Evolutionary conservation across 2,113 vertebrate genomes (phyloP), one percentile per base, ranked within the genome.

Genomic region (Larimichthys crocea): DNA sequence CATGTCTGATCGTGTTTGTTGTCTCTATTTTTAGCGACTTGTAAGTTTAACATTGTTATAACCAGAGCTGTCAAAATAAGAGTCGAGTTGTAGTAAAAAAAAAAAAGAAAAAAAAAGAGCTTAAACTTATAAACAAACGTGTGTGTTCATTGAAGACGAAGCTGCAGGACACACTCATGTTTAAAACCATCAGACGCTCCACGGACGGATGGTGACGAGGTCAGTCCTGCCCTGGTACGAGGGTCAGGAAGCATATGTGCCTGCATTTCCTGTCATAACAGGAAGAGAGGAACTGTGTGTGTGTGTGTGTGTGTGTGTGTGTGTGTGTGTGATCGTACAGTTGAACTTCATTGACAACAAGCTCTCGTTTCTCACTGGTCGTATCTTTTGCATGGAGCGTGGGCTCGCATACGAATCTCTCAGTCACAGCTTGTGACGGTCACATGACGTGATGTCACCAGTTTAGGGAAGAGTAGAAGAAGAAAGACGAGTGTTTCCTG

Each of bases 191-290:
- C 57, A 26, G 31, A 70, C 26, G 20, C 53, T 44, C 69, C 49
- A 59, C 46, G 35, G 59, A 49, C 67, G 76, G 79, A 71, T 9
- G 35, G 60, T 63, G 71, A 56, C 0, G 70, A 74, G 86, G 88
- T 91, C 85, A 75, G 55, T 59, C 44, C 49, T 62, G 80, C 73
- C 66, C 81, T 59, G 67, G 64, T 69, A 19, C 11, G 92, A 93
- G 93, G 94, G 94, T 95, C 97, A 97, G 97, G 97, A 97, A 97
- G 95, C 96, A 97, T 93, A 97, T 97, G 97, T 96, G 94, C 96
- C 95, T 96, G 94, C 92, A 95, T 95, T 97, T 97, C 97, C 97
- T 97, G 96, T 97, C 95, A 97, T 96, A 97, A 98, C 96, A 97
- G 97, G 97, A 98, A 98, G 95, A 95, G 77, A 88, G 57, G 52